Percentiles rank a stretch among this genome's conserved stretches.
phyloP scores from a whole-genome alignment of 2,888 invertebrate species.

The Lasioglossum pauxillum region DNA sequence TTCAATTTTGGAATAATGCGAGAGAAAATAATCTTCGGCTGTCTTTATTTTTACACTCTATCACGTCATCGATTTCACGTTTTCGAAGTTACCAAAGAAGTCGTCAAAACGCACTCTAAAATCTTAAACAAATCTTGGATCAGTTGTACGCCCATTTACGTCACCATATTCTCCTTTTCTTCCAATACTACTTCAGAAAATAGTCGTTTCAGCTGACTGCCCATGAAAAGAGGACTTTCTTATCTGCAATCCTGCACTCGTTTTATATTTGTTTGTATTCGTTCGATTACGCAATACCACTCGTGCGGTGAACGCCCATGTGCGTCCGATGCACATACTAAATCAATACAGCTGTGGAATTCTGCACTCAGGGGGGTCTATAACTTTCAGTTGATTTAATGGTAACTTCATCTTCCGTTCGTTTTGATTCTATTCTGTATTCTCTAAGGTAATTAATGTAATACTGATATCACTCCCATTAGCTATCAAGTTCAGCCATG shows the following conservation, averaged over 20 bases:
- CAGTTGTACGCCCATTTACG: background rate
- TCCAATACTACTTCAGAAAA: background rate
- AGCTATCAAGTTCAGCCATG: background rate
- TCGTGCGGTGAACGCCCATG: background rate
- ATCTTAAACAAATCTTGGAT: background rate
- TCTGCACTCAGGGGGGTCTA: background rate
- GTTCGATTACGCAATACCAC: background rate
- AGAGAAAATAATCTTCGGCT: background rate
- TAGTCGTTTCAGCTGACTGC: background rate
- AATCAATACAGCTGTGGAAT: conserved; percentile 3
- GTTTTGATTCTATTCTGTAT: background rate
- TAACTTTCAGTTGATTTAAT: background rate
- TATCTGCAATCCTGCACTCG: background rate
- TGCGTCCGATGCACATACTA: conserved; percentile 1
- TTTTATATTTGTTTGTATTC: background rate
- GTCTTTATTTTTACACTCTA: background rate
- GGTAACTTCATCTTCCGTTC: background rate
- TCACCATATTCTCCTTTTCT: background rate
- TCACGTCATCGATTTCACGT: background rate
- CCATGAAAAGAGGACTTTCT: conserved; percentile 1
- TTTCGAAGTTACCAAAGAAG: background rate
- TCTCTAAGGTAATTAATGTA: background rate
- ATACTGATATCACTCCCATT: background rate
- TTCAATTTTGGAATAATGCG: background rate
- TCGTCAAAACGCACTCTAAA: background rate